Evolutionary conservation across 2,797 vertebrate species (phyloP), one percentile per base, ranked within the genome.

Genomic region (Enoplosus armatus): DNA sequence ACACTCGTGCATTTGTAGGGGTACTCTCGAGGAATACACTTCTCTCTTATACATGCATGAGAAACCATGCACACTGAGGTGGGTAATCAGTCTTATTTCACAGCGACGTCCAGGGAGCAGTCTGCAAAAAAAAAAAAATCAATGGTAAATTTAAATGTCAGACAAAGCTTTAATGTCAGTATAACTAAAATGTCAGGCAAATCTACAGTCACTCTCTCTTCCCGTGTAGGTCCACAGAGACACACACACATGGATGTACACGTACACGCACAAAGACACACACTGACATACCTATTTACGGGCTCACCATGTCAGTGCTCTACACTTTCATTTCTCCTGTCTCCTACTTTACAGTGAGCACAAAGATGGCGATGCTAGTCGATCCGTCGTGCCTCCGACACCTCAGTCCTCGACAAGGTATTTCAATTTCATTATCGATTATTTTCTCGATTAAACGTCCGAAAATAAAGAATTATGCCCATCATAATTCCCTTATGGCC

Each of bases 81-180:
- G 29, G 37, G 69, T 33, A 27, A 86, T 84, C 68, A 47, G 66
- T 79, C 72, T 78, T 56, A 31, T 56, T 75, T 64, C 53, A 78
- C 64, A 74, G 59, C n/a, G 18, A 26, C 3, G 3, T 62, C 27
- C 20, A n/a, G 11, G 56, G 22, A 79, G 45, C 63, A 11, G 63
- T 39, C 64, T 68, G 55, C 31, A 85, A 71, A 75, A n/a, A n/a
- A n/a, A n/a, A n/a, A n/a, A n/a, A n/a, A 83, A 87, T 79, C 84
- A 77, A 82, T 74, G 47, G 56, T 45, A 77, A 55, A 84, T 83
- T 75, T 64, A 89, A 91, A 91, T 89, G 87, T 87, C 90, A 90
- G 80, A 80, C 71, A 39, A 64, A 75, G n/a, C 71, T 53, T 83
- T 70, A 77, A 86, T 80, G 82, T 75, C 80, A 81, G 63, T 43